phyloP scores from a whole-genome alignment of 1,140 invertebrate genomes.

The Hyles vespertilio region DNA sequence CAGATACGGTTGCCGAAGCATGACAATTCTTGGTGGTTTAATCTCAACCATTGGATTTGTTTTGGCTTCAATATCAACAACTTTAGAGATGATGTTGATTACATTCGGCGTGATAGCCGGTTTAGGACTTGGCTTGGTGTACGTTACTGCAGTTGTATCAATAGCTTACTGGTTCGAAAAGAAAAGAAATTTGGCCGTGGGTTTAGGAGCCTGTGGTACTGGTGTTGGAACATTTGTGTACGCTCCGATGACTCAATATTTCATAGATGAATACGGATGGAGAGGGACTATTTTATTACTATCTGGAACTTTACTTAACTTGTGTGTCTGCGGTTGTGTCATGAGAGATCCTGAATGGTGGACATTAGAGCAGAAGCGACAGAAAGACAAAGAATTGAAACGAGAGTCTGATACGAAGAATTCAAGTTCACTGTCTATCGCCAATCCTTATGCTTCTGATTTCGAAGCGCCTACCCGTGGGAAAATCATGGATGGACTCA shows the following conservation, averaged over 20 bases:
- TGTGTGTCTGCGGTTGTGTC: conserved; percentile 91
- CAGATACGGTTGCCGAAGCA: conserved; percentile 89
- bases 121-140: conserved; percentile 89
- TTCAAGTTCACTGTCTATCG: conserved; percentile 68
- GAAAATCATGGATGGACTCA: conserved; percentile 65
- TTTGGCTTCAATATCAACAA: conserved; percentile 83
- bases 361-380: conserved; percentile 78
- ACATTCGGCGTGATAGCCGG: conserved; percentile 93
- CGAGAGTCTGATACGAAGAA: conserved; percentile 46
- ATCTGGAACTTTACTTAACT: conserved; percentile 89
- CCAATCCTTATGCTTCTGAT: conserved; percentile 57
- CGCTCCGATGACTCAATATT: conserved; percentile 86
- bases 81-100: conserved; percentile 86
- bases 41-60: conserved; percentile 88
- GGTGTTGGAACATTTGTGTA: conserved; percentile 91
- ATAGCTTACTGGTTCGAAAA: conserved; percentile 98
- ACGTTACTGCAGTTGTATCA: conserved; percentile 93
- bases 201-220: conserved; percentile 93
- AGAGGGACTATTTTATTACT: conserved; percentile 89
- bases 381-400: conserved; percentile 34
- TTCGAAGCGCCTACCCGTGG: conserved; percentile 42
- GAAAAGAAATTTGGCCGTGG: conserved; percentile 92
- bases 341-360: conserved; percentile 92
- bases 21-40: conserved; percentile 88
- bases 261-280: conserved; percentile 89